Conservation (phyloP, 2,888 invertebrate species). For the Thysanoteuthis rhombus region DNA sequence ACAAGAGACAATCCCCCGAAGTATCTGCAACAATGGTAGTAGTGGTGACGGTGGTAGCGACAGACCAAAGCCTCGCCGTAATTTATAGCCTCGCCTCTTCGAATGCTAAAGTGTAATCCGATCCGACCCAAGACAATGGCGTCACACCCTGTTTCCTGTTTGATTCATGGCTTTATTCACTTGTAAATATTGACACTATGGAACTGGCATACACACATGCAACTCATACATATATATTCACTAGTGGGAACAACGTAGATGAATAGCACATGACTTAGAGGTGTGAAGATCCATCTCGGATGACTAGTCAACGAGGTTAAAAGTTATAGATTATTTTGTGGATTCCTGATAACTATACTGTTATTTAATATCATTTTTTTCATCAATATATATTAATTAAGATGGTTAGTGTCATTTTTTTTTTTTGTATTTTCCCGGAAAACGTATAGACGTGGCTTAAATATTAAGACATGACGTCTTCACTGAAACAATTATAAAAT, state of each 20-base stretch:
- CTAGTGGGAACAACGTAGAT: background rate
- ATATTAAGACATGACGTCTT: no score
- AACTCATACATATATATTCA: background rate
- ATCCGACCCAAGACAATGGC: background rate
- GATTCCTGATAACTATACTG: no score
- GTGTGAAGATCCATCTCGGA: background rate
- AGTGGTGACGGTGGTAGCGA: background rate
- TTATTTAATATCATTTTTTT: no score
- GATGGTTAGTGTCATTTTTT: no score
- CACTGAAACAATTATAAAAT: no score
- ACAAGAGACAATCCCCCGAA: background rate
- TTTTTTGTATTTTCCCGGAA: no score
- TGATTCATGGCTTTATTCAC: background rate
- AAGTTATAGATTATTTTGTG: background rate
- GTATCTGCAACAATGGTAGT: background rate
- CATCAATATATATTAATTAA: no score
- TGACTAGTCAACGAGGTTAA: background rate
- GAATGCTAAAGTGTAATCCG: constrained; percentile 12
- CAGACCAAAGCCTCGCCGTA: background rate
- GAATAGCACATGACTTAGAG: background rate
- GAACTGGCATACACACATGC: background rate
- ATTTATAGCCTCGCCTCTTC: background rate
- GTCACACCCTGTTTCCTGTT: constrained; percentile 12
- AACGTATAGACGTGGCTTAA: no score
- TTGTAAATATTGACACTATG: background rate